Evolutionary conservation across 1,140 invertebrate species (phyloP), one percentile per base, ranked within the genome.

Genomic region (Reticulitermes speratus): DNA sequence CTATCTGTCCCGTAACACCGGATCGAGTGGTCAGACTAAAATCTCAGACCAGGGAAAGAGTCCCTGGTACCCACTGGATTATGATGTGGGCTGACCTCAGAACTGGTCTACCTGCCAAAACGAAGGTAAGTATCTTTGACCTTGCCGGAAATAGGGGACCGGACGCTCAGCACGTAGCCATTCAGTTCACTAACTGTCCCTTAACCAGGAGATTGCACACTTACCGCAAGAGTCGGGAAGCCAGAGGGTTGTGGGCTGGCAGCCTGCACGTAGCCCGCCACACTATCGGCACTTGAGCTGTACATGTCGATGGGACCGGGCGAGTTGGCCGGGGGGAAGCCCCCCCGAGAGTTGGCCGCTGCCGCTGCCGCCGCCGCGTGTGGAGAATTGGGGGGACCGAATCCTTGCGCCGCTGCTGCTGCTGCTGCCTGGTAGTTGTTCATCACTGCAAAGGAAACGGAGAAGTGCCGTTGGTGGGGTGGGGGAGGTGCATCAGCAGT

Each of bases 381-480:
- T 91, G 94, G 91, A 89, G 94, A 91, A 89, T 92, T 92, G 83
- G 92, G 93, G 55, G 93, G 93, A 88, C 94, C 96, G 89, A 95
- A 96, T 82, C 95, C 95, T 87, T 92, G 92, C 85, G 93, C 92
- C 84, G 94, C 95, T 88, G 87, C 87, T 44, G 94, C 95, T 81
- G 96, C 95, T 88, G 95, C 95, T 83, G 96, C 95, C 91, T 96
- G 96, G 92, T 98, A 97, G 93, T 97, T 98, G 94, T 97, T 98
- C 96, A 98, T 97, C 92, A 98, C 97, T 97, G 95, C 85, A 93
- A 93, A 90, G 38, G 44, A 88, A 90, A 90, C 83, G 52, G 65
- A 85, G 84, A 85, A 85, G 84, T 85, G 84, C 84, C 84, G 84
- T 85, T 85, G 48, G 65, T 85, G 48, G 21, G 38, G 38, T 59